Evolutionary conservation across 2,888 invertebrate species (phyloP), one percentile per base, ranked within the genome.

Genomic region (Podotricha telesiphe): DNA sequence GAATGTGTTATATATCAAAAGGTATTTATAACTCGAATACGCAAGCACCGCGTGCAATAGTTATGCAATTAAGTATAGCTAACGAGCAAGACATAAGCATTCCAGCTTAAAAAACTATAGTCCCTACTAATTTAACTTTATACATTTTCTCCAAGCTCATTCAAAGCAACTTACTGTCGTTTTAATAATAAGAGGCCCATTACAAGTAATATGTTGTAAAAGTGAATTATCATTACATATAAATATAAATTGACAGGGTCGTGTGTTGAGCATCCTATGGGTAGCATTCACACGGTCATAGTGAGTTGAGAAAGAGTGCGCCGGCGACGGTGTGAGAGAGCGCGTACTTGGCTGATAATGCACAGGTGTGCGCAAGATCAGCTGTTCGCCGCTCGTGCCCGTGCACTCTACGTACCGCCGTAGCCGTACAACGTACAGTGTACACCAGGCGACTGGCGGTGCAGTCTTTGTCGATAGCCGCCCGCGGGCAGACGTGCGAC

Each of bases 281-380:
- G n/a, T 45, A 45, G 20, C 72, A 76, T 81, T 82, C 82, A 79
- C 81, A 82, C 82, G 81, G 79, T 76, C 83, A 79, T 80, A 79
- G 79, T 80, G 80, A 85, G 86, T 85, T 82, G 78, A 82, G 72
- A 82, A 81, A 83, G 80, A 81, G 70, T 83, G 86, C 85, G 86
- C 78, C 64, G 77, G 80, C 80, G 81, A 37, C 42, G 42, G 86
- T 87, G 84, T 87, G 88, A 89, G 89, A 89, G 89, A 88, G 88
- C 85, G 88, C 85, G 86, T 77, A 53, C 34, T 55, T 13, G 76
- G 61, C 59, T 73, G 75, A 73, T 75, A 74, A 70, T 73, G 76
- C 87, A 90, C 91, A 91, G 91, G 91, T 91, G 91, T 89, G 89
- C 87, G 83, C 79, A 73, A 45, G 34, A 67, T 90, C 91, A 91